Conservation (phyloP, 2,888 invertebrate genomes). For the Agriotes lineatus region DNA sequence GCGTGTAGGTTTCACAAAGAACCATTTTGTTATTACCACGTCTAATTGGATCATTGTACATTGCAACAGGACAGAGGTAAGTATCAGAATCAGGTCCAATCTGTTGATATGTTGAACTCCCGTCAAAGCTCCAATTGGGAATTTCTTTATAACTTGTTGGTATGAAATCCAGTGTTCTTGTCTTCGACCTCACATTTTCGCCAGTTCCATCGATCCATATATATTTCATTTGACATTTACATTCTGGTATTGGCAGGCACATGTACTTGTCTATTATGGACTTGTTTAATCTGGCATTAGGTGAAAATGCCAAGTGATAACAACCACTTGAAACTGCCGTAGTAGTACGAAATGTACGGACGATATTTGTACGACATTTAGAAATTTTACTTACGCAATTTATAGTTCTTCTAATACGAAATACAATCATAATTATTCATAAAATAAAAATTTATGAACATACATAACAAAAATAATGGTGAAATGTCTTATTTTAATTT, state of each 20-base stretch:
- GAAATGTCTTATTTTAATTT: not conserved
- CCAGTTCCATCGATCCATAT: conserved; percentile 85
- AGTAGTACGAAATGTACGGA: not conserved
- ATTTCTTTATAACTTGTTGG: conserved; percentile 71
- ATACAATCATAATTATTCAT: not conserved
- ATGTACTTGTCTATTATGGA: conserved; percentile 69
- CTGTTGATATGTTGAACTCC: conserved; percentile 79
- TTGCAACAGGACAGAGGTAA: conserved; percentile 79
- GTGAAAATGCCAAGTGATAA: conserved; percentile 49
- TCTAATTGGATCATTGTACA: conserved; percentile 86
- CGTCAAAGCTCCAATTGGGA: conserved; percentile 84
- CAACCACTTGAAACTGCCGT: not conserved
- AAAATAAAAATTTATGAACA: not conserved
- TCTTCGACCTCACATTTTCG: conserved; percentile 77
- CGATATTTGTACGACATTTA: not conserved
- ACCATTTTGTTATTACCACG: conserved; percentile 80
- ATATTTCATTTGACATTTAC: conserved; percentile 74
- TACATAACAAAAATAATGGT: too few species aligned
- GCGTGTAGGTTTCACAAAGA: conserved; percentile 81
- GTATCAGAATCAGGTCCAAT: conserved; percentile 78
- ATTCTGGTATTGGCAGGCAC: conserved; percentile 72
- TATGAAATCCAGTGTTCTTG: conserved; percentile 75
- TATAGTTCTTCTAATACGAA: not conserved
- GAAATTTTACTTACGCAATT: not conserved
- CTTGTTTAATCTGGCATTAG: conserved; percentile 66